Evolutionary conservation across 1,140 invertebrate genomes (phyloP).

Genomic region (Drosophila malerkotliana): DNA sequence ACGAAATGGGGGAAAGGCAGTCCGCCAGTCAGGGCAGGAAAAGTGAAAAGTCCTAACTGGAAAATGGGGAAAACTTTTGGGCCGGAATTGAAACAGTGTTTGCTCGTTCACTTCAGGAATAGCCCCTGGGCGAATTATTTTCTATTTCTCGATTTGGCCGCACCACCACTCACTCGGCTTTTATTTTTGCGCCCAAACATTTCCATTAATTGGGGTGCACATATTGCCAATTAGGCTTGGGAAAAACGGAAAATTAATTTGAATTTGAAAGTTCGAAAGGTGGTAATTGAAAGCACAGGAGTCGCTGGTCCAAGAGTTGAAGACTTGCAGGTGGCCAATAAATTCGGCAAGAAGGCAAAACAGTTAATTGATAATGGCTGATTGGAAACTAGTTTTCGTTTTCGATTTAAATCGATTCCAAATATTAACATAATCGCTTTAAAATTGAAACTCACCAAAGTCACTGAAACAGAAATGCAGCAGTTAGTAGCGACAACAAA

Average conservation of each 20-base stretch:
- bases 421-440: constrained; percentile 79
- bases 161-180: constrained; percentile 1
- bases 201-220: constrained; percentile 71
- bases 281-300: constrained; percentile 65
- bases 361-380: constrained; percentile 74
- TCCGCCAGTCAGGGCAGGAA: neutral
- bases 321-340: constrained; percentile 46
- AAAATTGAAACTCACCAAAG: constrained; percentile 69
- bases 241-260: constrained; percentile 80
- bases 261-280: constrained; percentile 61
- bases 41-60: neutral
- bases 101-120: constrained; percentile 42
- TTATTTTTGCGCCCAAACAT: constrained; percentile 9
- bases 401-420: constrained; percentile 11
- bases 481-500: constrained; percentile 65
- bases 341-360: constrained; percentile 57
- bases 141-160: constrained; percentile 2
- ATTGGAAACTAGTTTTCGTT: constrained; percentile 73
- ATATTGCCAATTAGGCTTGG: constrained; percentile 76
- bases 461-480: constrained; percentile 65
- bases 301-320: neutral
- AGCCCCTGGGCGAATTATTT: constrained; percentile 24
- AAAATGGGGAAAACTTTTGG: constrained; percentile 57
- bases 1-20: neutral
- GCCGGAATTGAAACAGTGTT: constrained; percentile 40